Conservation (phyloP, 2,797 vertebrate species). For the Antrozous pallidus region DNA sequence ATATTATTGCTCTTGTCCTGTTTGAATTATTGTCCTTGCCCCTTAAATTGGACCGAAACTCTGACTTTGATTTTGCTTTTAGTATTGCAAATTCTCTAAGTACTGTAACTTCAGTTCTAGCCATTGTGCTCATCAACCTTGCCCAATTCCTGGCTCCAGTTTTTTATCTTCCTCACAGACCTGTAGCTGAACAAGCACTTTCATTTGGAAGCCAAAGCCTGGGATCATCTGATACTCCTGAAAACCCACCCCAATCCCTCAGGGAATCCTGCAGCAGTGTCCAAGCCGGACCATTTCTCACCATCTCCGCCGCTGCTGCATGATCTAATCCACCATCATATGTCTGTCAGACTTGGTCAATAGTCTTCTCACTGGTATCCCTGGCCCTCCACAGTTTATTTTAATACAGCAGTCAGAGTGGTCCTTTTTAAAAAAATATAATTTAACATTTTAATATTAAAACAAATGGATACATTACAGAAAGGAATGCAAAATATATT, state of each 20-base stretch:
- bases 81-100: not conserved
- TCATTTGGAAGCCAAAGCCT: not conserved
- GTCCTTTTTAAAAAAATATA: not conserved
- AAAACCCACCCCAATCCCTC: not conserved
- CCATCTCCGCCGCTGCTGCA: rapidly evolving
- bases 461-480: too few species aligned
- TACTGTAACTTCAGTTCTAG: not conserved
- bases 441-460: too few species aligned
- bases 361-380: not conserved
- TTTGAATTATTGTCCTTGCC: not conserved
- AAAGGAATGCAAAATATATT: too few species aligned
- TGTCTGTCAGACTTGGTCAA: not conserved
- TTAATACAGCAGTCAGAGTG: not conserved
- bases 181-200: not conserved
- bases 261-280: not conserved
- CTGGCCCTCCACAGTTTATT: not conserved
- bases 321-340: not conserved
- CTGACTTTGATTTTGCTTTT: not conserved
- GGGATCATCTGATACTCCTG: not conserved
- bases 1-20: not conserved
- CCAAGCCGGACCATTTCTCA: not conserved
- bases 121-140: not conserved
- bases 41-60: not conserved
- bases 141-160: not conserved
- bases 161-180: not conserved